Conservation (phyloP, 2,113 vertebrate genomes). For the Pithys albifrons region DNA sequence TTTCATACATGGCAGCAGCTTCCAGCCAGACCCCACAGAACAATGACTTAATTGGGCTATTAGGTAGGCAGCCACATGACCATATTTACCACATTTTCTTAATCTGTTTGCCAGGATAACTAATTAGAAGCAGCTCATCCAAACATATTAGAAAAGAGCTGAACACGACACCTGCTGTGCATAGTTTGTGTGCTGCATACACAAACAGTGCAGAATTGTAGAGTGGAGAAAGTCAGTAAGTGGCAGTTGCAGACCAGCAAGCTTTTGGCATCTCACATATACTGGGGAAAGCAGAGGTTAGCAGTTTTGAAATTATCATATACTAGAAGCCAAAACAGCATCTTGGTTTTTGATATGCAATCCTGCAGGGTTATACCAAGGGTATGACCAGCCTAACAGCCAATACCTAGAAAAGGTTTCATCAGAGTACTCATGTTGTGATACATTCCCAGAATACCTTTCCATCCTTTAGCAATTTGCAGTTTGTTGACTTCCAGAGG, state of each 20-base stretch:
- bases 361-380: neutral
- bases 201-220: neutral
- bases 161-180: neutral
- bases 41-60: neutral
- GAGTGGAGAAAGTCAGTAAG: neutral
- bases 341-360: neutral
- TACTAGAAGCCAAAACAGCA: neutral
- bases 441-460: neutral
- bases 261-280: neutral
- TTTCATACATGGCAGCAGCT: neutral
- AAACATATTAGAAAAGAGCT: neutral
- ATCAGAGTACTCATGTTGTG: fast-evolving
- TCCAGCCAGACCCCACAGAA: neutral
- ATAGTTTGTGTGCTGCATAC: neutral
- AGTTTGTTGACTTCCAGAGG: neutral
- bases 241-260: neutral
- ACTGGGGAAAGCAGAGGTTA: neutral
- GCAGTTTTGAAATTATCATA: neutral
- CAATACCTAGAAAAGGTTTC: neutral
- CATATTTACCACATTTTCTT: constrained; percentile 4
- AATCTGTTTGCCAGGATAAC: neutral
- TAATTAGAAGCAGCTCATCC: constrained; percentile 47
- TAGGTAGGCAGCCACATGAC: neutral
- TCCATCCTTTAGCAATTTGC: neutral
- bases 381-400: neutral